A percentile compares a stretch with the other conserved stretches of the same genome.
Conservation (phyloP, 2,797 vertebrate genomes). For the Antennarius maculatus region DNA sequence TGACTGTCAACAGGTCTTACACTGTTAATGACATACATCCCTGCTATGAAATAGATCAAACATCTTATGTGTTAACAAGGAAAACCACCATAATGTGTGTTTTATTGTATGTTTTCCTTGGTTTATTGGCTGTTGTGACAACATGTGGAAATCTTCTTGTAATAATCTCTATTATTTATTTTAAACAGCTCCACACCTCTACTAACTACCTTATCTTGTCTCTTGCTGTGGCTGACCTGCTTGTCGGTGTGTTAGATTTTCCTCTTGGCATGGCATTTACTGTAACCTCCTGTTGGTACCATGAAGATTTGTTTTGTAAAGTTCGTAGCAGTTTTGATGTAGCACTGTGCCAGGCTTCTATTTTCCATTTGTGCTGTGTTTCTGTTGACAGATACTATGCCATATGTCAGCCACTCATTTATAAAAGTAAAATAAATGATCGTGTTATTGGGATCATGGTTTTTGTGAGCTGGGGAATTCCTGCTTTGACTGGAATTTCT, state of each 20-base stretch:
- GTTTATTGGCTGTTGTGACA: conserved; percentile 14
- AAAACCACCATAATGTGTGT: conserved; percentile 16
- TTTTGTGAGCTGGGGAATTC: conserved; percentile 78
- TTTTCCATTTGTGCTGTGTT: conserved; percentile 47
- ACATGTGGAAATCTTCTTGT: conserved; percentile 73
- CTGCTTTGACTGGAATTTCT: conserved; percentile 79
- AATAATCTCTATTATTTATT: conserved; percentile 86
- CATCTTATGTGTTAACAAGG: not conserved
- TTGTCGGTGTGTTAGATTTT: not conserved
- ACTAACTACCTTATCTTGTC: conserved; percentile 89
- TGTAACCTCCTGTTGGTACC: not conserved
- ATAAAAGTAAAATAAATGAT: conserved; percentile 22
- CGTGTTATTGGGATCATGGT: conserved; percentile 74
- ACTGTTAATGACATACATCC: conserved; percentile 9
- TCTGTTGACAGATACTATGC: conserved; percentile 33
- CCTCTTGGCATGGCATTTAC: not conserved
- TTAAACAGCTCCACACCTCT: conserved; percentile 86
- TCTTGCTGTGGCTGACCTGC: conserved; percentile 62
- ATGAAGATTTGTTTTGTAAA: conserved; percentile 21
- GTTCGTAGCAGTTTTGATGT: conserved; percentile 21
- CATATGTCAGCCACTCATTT: conserved; percentile 1
- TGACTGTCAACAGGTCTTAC: not conserved
- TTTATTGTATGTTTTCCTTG: conserved; percentile 11
- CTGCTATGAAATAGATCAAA: conserved; percentile 26
- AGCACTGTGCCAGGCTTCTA: conserved; percentile 14